Conservation (phyloP, 2,113 vertebrate genomes). For the Hydropotes inermis region DNA sequence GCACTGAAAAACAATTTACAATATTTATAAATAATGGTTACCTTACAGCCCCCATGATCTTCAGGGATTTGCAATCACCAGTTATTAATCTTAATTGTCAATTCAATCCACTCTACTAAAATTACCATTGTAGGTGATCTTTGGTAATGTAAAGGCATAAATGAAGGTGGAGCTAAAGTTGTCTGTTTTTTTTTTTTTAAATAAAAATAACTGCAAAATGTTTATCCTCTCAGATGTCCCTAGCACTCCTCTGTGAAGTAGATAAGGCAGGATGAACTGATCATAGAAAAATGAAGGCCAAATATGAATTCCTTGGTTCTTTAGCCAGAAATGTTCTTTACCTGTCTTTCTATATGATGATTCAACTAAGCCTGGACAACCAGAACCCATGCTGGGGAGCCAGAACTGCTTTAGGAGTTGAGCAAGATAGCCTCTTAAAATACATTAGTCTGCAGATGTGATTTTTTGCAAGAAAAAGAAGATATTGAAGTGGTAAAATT, state of each 20-base stretch:
- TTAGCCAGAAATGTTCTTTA: constrained; percentile 47
- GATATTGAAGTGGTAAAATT: constrained; percentile 14
- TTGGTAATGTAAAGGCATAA: neutral
- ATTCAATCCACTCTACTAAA: neutral
- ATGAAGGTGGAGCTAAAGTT: neutral
- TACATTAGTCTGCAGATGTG: neutral
- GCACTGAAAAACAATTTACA: neutral
- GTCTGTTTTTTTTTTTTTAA: neutral
- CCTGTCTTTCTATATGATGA: neutral
- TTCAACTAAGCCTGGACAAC: neutral
- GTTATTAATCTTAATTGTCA: neutral
- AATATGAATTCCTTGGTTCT: constrained; percentile 24
- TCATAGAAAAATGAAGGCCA: neutral
- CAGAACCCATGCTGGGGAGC: neutral
- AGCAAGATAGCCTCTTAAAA: neutral
- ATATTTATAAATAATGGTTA: neutral
- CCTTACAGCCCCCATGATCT: neutral
- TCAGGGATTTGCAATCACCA: neutral
- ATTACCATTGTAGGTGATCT: neutral
- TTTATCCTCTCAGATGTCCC: neutral
- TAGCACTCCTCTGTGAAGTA: neutral
- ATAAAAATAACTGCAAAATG: neutral
- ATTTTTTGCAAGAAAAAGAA: neutral
- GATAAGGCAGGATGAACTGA: neutral
- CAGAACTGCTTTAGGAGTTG: neutral